A percentile compares a stretch with the other conserved stretches of the same genome.
Evolutionary conservation across 1,140 invertebrate species (phyloP).

Genomic region (Laodelphax striatellus): DNA sequence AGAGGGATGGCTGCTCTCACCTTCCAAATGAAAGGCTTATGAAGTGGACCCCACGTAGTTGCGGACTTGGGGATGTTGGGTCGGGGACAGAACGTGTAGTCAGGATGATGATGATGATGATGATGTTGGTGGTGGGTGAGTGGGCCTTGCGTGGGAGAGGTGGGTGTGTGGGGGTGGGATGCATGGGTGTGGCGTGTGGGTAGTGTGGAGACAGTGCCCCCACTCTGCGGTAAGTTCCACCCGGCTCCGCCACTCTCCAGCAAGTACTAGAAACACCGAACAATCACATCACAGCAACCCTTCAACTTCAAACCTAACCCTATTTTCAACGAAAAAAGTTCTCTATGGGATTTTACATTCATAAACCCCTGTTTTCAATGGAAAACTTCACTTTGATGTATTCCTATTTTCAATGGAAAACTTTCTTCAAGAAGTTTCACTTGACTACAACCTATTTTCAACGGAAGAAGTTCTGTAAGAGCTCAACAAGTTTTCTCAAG

Average conservation of each 20-base stretch:
- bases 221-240: conserved; percentile 29
- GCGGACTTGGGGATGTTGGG: conserved; percentile 49
- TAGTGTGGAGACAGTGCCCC: no score
- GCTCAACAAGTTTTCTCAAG: no score
- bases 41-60: conserved; percentile 46
- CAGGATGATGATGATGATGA: neutral
- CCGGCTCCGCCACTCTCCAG: conserved; percentile 25
- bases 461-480: no score
- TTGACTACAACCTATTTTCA: no score
- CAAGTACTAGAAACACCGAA: conserved; percentile 29
- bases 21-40: conserved; percentile 54
- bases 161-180: conserved; percentile 15
- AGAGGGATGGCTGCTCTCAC: conserved; percentile 37
- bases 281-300: neutral
- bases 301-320: neutral
- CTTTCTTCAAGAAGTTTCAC: no score
- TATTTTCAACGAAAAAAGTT: neutral
- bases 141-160: conserved; percentile 20
- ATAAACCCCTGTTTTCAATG: no score
- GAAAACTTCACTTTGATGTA: no score
- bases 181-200: conserved; percentile 3
- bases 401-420: neutral
- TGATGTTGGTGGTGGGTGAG: conserved; percentile 1
- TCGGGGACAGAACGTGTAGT: conserved; percentile 25
- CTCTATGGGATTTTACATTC: no score